Evolutionary conservation across 2,113 vertebrate genomes (phyloP), one percentile per base, ranked within the genome.

Genomic region (Heterochromis multidens): DNA sequence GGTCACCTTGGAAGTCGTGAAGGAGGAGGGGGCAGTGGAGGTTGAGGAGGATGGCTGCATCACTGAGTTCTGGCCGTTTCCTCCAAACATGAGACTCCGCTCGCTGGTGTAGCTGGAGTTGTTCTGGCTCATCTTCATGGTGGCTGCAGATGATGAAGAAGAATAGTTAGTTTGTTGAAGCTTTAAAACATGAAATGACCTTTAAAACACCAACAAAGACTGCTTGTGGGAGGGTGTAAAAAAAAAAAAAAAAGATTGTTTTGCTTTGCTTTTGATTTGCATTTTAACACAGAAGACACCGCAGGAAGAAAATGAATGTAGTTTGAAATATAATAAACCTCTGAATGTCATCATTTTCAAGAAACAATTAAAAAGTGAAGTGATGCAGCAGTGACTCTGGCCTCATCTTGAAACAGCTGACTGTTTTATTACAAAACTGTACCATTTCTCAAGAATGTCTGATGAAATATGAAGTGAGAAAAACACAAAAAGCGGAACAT

Each of bases 101-200:
- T 91, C 87, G 23, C 82, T 21, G 56, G 27, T 63, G 86, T 89
- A 87, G 85, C 83, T 79, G 74, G 83, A 84, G 54, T 83, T 61
- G 19, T 58, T 93, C 40, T 77, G 82, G 16, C 85, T 67, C 3
- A 95, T 94, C 76, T 84, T 95, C 80, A 95, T 83, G 49, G 89
- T 83, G 11, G 96, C 96, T 97, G 92, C 3, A 88, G 49, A 84
- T 0, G 29, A 27, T 40, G 14, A 31, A 86, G 6, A 84, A n/a
- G 8, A 49, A 52, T 8, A 1, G 14, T 72, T 72, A 52, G 19
- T 31, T 67, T 43, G 14, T 9, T 37, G 79, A 8, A 56, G 29
- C 17, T 46, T 46, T 25, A 43, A 79, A 61, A 46, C 14, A 5
- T 0, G 17, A 40, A 46, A 13, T 33, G 70, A 33, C 25, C 14